Base-by-base conservation (phyloP, 2,888 invertebrate genomes). In the Tenthredo amoena region DNA sequence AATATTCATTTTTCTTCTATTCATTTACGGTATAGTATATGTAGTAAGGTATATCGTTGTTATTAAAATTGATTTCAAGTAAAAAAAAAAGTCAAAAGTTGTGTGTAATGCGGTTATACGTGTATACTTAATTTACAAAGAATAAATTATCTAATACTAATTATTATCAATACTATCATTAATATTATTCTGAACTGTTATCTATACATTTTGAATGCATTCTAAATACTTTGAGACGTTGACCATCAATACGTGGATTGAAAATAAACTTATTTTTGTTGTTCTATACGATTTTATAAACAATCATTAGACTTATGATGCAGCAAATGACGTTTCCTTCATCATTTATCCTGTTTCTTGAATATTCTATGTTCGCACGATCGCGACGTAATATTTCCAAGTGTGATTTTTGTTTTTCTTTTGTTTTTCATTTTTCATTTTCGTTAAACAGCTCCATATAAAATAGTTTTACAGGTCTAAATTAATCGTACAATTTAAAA, bases 111-210 rank as follows among this genome's bases (percentile, higher is more conserved):
- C 40, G 15, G 47, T 82, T 62, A 26, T 81, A 81, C 81, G 47
- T 55, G n/a, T 77, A 76, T 86, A 84, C 58, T 88, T 87, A 88
- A 87, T 89, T 88, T 89, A 90, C 87, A 88, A 87, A 87, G 87
- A 90, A 90, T 90, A 90, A 90, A 90, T 90, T 90, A 90, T 89
- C 88, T 90, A 90, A 84, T 77, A 83, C 89, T 89, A 89, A 87
- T 74, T 85, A 87, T 85, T 37, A 31, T 71, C 40, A 55, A 18
- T 50, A 43, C 26, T 72, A 47, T 72, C 34, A 31, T 7, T 77
- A 77, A 9, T 31, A 77, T 50, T 77, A 31, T 34, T 55, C 31
- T 81, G 43, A 81, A 81, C 83, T 47, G 50, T 26, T 85, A 79
- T 71, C 71, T 85, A 68, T 85, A 85, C 85, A 85, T 85, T 82